Conservation (phyloP, 2,888 invertebrate genomes). For the Acronicta aceris region DNA sequence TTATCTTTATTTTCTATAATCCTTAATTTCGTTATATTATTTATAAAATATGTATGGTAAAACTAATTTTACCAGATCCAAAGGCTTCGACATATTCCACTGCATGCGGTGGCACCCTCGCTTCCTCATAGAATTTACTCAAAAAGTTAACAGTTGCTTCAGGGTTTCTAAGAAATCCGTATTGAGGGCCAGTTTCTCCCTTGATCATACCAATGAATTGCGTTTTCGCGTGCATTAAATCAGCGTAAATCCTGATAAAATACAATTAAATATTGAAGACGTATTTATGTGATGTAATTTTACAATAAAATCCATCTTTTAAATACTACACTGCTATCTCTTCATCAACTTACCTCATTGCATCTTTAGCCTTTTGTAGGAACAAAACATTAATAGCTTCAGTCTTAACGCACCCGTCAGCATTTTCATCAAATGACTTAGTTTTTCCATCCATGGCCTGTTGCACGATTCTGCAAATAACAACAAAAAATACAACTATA, state of each 20-base stretch:
- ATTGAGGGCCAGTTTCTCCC: slow-evolving; percentile 86
- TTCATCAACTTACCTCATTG: slow-evolving; percentile 76
- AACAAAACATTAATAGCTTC: slow-evolving; percentile 92
- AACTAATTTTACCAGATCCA: slow-evolving; percentile 90
- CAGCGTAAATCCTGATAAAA: slow-evolving; percentile 88
- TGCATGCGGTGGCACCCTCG: slow-evolving; percentile 90
- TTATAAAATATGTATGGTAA: neutral
- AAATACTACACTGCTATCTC: neutral
- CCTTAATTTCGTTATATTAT: no score
- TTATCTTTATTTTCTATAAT: no score
- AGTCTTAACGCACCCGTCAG: slow-evolving; percentile 93
- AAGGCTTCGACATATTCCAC: slow-evolving; percentile 95
- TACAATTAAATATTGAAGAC: neutral
- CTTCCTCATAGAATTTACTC: slow-evolving; percentile 89
- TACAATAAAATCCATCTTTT: neutral
- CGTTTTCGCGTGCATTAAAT: slow-evolving; percentile 91
- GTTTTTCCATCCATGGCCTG: slow-evolving; percentile 94
- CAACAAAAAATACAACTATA: neutral
- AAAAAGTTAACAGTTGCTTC: slow-evolving; percentile 56
- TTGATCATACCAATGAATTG: slow-evolving; percentile 83
- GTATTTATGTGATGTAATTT: no score
- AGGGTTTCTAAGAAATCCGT: slow-evolving; percentile 39
- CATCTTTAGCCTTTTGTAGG: slow-evolving; percentile 91
- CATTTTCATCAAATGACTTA: slow-evolving; percentile 95
- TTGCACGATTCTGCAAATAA: slow-evolving; percentile 60